Evolutionary conservation across 2,797 vertebrate species (phyloP).

Genomic region (Pseudochirops corinnae): DNA sequence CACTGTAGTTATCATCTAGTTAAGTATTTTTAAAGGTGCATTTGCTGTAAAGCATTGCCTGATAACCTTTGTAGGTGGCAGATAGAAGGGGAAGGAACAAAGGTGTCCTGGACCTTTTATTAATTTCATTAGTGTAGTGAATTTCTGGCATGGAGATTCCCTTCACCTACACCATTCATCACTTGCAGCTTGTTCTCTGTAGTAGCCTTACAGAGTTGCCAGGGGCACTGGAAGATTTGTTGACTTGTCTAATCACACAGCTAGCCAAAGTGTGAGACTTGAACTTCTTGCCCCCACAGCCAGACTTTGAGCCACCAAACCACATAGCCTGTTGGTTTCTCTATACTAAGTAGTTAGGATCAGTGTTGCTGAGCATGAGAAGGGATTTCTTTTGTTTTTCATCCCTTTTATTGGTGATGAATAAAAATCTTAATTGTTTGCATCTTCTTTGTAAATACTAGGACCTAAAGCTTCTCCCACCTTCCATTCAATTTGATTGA

Average conservation of each 20-base stretch:
- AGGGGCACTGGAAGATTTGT: background rate
- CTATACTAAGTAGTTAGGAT: constrained; percentile 2
- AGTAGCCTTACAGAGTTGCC: background rate
- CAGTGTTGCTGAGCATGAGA: constrained; percentile 1
- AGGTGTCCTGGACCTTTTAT: background rate
- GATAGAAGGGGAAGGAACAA: background rate
- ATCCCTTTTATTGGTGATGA: constrained; percentile 31
- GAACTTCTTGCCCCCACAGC: background rate
- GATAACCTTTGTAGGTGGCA: background rate
- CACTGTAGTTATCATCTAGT: background rate
- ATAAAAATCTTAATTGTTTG: constrained; percentile 34
- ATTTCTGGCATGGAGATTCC: background rate
- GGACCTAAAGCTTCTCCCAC: background rate
- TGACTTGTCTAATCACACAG: background rate
- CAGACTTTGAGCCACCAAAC: background rate
- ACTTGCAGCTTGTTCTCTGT: background rate
- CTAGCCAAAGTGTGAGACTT: background rate
- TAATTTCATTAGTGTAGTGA: background rate
- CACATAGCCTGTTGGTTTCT: background rate
- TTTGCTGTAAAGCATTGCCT: background rate
- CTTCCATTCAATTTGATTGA: background rate
- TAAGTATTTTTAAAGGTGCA: constrained; percentile 11
- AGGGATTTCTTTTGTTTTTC: constrained; percentile 8
- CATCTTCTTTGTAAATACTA: background rate
- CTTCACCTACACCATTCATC: background rate